Evolutionary conservation across 2,113 vertebrate genomes (phyloP).

Genomic region (Thryonomys swinderianus): DNA sequence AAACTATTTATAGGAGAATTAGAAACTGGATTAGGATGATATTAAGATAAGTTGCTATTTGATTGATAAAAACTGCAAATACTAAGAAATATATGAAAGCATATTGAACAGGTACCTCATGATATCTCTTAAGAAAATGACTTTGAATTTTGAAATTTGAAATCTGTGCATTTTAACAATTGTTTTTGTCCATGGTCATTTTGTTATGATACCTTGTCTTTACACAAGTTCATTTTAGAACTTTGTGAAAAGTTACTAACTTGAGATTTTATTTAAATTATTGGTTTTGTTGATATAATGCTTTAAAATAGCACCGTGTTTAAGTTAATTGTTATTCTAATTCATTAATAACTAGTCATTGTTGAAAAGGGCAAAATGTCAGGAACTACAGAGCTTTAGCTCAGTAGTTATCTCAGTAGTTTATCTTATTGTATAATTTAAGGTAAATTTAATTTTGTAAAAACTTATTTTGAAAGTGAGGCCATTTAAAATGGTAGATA

Average conservation of each 20-base stretch:
- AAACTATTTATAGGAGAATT: not conserved
- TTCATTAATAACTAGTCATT: not conserved
- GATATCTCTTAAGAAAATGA: not conserved
- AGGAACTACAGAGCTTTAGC: not conserved
- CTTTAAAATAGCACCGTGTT: not conserved
- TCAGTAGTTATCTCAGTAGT: not conserved
- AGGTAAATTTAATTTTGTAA: not conserved
- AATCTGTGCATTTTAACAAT: not conserved
- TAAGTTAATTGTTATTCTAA: not conserved
- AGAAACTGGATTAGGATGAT: not conserved
- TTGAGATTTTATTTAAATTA: not conserved
- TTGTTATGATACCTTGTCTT: not conserved
- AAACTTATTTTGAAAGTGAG: not conserved
- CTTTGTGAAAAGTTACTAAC: not conserved
- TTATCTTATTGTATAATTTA: conserved; percentile 9
- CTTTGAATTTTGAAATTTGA: not conserved
- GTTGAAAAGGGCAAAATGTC: not conserved
- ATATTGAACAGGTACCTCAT: not conserved
- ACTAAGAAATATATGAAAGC: not conserved
- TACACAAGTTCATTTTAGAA: not conserved
- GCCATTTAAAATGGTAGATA: conserved; percentile 26
- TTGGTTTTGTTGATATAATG: not conserved
- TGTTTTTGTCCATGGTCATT: not conserved
- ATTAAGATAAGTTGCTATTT: not conserved
- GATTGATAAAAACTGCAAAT: conserved; percentile 16